Conservation (phyloP, 2,797 vertebrate genomes). For the Phrynocephalus guinanensis region DNA sequence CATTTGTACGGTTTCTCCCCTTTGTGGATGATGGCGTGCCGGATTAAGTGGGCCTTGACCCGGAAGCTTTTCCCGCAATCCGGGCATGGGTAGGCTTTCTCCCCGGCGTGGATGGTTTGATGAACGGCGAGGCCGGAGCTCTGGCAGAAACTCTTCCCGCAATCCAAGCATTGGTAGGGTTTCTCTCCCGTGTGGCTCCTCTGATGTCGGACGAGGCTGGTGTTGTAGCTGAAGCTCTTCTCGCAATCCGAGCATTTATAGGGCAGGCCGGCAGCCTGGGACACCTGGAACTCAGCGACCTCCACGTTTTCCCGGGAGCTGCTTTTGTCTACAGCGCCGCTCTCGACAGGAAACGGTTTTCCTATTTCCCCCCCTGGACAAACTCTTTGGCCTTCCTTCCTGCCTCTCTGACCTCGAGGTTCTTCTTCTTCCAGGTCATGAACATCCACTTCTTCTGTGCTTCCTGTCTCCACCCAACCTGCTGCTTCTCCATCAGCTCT, state of each 20-base stretch:
- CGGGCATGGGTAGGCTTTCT: constrained; percentile 35
- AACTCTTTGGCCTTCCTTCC: too few relatives aligned
- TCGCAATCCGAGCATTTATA: not conserved
- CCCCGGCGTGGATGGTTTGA: constrained; percentile 13
- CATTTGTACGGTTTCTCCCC: constrained; percentile 53
- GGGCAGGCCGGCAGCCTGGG: not conserved
- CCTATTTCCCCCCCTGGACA: too few relatives aligned
- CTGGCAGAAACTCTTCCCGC: not conserved
- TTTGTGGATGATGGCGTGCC: too few relatives aligned
- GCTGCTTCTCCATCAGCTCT: too few relatives aligned
- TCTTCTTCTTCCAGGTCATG: too few relatives aligned
- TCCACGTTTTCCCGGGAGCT: not conserved
- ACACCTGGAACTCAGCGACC: not conserved
- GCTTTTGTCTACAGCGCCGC: too few relatives aligned
- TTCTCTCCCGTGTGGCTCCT: not conserved
- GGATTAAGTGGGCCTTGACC: not conserved
- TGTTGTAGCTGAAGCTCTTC: not conserved
- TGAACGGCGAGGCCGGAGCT: not conserved
- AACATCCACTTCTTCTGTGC: not conserved
- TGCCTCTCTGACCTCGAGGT: not conserved
- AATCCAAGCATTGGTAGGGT: not conserved
- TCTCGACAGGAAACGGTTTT: not conserved
- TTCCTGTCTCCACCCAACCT: too few relatives aligned
- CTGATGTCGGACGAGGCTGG: not conserved
- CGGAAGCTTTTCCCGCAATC: constrained; percentile 69